Evolutionary conservation across 2,888 invertebrate species (phyloP).

Genomic region (Cetonia aurata): DNA sequence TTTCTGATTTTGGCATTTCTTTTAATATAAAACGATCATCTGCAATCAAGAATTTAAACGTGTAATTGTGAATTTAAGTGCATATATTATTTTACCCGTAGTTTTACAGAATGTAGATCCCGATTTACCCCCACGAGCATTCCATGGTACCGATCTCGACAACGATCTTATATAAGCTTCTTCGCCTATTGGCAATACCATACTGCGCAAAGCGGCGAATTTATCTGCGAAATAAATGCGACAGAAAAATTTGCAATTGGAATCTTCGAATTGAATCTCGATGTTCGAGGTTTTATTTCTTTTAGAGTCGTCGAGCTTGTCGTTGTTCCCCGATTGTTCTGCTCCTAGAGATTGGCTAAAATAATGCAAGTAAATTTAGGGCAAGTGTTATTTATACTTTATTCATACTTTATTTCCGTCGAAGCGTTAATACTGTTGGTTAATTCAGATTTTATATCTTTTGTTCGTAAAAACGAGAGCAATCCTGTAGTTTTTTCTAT

Average conservation of each 20-base stretch:
- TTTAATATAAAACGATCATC: slow-evolving; percentile 96
- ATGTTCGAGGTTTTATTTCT: slow-evolving; percentile 66
- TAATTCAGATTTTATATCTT: slow-evolving; percentile 57
- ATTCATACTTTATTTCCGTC: slow-evolving; percentile 44
- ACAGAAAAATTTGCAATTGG: slow-evolving; percentile 86
- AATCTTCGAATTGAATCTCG: slow-evolving; percentile 74
- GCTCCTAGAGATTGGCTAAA: slow-evolving; percentile 46
- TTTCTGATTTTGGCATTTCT: slow-evolving; percentile 93
- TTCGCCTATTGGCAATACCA: slow-evolving; percentile 69
- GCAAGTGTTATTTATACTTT: no score
- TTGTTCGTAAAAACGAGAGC: slow-evolving; percentile 63
- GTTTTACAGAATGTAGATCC: slow-evolving; percentile 97
- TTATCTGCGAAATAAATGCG: slow-evolving; percentile 92
- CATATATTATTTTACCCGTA: slow-evolving; percentile 70
- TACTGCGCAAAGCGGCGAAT: slow-evolving; percentile 83
- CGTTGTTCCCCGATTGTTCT: slow-evolving; percentile 48
- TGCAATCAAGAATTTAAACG: slow-evolving; percentile 60
- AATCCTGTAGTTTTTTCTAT: slow-evolving; percentile 60
- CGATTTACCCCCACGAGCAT: slow-evolving; percentile 96
- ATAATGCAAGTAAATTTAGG: not conserved
- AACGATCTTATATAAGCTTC: slow-evolving; percentile 88
- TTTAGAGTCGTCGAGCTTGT: slow-evolving; percentile 60
- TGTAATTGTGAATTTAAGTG: not conserved
- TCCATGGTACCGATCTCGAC: slow-evolving; percentile 89
- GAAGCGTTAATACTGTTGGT: slow-evolving; percentile 27